A percentile compares a stretch with the other conserved stretches of the same genome.
These are phyloP conservation scores for Picus viridis DNA, from an alignment of 2,797 vertebrate genomes.

Conservation along the genomic window DNA sequence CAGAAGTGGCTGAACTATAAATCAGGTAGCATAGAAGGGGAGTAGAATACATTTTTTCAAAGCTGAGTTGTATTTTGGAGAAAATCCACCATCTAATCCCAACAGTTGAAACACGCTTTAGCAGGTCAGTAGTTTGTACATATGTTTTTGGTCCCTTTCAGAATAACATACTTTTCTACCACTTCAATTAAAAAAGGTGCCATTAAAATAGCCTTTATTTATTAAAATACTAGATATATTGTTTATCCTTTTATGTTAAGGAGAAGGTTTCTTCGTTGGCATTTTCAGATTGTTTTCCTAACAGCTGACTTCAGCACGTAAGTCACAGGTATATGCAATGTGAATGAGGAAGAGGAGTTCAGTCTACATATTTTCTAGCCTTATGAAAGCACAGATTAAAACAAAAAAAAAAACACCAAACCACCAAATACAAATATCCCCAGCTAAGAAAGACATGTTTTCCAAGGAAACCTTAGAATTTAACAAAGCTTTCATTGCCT, in stretches of 20 bases:
- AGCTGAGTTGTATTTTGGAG: slow-evolving; percentile 20
- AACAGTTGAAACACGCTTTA: not conserved
- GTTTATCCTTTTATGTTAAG: not conserved
- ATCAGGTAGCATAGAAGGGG: not conserved
- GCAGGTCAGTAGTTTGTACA: not conserved
- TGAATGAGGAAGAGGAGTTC: not conserved
- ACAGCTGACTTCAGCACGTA: not conserved
- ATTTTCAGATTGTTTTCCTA: not conserved
- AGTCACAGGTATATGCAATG: rapidly evolving
- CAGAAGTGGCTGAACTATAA: not conserved
- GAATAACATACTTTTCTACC: not conserved
- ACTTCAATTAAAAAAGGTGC: not conserved
- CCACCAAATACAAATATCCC: not conserved
- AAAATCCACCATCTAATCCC: not conserved
- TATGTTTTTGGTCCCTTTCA: not conserved
- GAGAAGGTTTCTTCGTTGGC: not conserved
- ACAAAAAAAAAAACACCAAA: too few relatives aligned
- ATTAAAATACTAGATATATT: not conserved
- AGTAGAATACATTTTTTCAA: not conserved
- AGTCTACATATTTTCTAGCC: not conserved
- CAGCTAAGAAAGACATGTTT: not conserved
- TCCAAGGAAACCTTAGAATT: not conserved
- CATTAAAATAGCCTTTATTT: not conserved
- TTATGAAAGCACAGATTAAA: not conserved
- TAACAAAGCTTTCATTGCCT: not conserved